Percentiles rank a stretch among this genome's conserved stretches.
Conservation (phyloP, 2,113 vertebrate species). For the Lampris megalopsis region DNA sequence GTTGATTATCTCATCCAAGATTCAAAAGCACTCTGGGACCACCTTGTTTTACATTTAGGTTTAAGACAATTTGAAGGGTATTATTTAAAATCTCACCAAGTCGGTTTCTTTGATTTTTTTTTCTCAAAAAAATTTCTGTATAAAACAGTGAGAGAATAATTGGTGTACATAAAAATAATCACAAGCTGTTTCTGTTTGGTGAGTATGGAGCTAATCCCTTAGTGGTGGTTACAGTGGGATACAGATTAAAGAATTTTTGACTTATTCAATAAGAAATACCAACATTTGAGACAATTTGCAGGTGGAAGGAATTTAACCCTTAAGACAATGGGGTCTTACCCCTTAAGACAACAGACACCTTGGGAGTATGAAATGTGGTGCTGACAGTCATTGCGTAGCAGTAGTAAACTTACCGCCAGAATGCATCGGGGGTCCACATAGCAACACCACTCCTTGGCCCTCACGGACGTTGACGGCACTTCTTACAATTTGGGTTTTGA, state of each 20-base stretch:
- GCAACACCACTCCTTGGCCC: slow-evolving; percentile 93
- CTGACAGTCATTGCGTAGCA: background rate
- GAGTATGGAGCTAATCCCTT: slow-evolving; percentile 28
- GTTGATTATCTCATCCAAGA: slow-evolving; percentile 55
- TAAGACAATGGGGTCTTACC: no score
- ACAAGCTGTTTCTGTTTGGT: slow-evolving; percentile 14
- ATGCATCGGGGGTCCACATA: slow-evolving; percentile 89
- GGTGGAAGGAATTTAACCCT: no score
- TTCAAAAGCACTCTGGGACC: slow-evolving; percentile 45
- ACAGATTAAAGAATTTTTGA: background rate
- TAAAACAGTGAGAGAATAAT: slow-evolving; percentile 14
- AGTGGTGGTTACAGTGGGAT: slow-evolving; percentile 35
- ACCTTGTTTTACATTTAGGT: slow-evolving; percentile 37
- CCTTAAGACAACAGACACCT: background rate
- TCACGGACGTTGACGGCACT: slow-evolving; percentile 92
- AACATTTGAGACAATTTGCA: no score
- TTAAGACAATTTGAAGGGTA: slow-evolving; percentile 46
- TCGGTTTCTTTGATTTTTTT: no score
- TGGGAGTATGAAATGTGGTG: background rate
- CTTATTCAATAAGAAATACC: no score
- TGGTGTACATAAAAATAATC: slow-evolving; percentile 13
- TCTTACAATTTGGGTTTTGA: slow-evolving; percentile 86
- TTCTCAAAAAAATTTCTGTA: background rate
- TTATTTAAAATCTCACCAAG: background rate
- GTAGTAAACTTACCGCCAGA: slow-evolving; percentile 86